Evolutionary conservation across 1,140 invertebrate species (phyloP).

Genomic region (Brachionus angularis): DNA sequence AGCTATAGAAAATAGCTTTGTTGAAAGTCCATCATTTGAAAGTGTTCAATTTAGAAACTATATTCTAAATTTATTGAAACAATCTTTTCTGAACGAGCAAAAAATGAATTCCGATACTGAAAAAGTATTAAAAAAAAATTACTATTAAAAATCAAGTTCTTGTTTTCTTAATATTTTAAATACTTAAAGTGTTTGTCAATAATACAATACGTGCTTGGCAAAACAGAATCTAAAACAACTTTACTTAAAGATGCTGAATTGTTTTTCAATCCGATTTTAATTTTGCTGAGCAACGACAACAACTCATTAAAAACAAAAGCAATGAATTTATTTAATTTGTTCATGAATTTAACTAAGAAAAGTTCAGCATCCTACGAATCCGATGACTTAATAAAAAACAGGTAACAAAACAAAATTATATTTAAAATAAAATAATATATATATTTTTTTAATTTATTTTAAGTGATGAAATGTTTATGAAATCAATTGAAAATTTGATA

Average conservation of each 20-base stretch:
- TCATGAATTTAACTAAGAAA: conserved; percentile 18
- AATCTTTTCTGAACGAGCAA: conserved; percentile 3
- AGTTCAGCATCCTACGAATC: neutral
- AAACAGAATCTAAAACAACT: neutral
- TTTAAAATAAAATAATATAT: neutral
- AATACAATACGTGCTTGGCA: conserved; percentile 9
- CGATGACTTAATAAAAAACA: neutral
- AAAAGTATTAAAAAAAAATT: conserved; percentile 1
- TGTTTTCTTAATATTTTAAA: neutral
- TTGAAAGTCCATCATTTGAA: neutral
- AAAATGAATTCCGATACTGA: conserved; percentile 4
- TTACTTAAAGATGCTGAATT: neutral
- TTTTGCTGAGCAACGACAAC: neutral
- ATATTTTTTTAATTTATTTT: neutral
- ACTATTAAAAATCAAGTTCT: neutral
- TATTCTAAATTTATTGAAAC: conserved; percentile 16
- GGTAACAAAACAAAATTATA: no score
- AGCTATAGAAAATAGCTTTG: conserved; percentile 9
- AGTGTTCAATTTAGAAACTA: conserved; percentile 1
- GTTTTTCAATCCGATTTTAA: neutral
- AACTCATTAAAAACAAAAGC: conserved; percentile 5
- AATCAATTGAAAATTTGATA: conserved; percentile 9
- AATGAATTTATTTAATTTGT: conserved; percentile 19
- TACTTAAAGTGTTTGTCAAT: conserved; percentile 20
- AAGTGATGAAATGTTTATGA: conserved; percentile 17